Evolutionary conservation across 2,888 invertebrate species (phyloP).

Genomic region (Drosophila gaucha): DNA sequence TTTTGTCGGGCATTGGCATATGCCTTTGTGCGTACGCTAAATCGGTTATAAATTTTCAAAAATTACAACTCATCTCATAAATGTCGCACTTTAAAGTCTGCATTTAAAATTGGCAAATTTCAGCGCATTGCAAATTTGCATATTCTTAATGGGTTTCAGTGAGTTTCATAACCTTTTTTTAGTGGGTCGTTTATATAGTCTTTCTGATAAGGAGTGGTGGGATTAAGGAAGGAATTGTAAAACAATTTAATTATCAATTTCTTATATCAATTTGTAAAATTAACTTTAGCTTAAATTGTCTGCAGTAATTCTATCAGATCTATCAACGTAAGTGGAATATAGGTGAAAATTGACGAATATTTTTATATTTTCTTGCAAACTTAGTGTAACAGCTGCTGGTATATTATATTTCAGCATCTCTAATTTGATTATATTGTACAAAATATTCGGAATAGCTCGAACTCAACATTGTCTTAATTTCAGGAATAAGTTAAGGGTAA

Average conservation of each 20-base stretch:
- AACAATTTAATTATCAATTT: background rate
- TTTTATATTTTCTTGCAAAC: no score
- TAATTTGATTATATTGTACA: no score
- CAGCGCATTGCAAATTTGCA: slow-evolving; percentile 15
- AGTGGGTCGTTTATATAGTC: slow-evolving; percentile 4
- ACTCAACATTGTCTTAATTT: no score
- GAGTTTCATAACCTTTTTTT: background rate
- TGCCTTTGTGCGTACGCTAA: slow-evolving; percentile 50
- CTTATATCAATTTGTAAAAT: background rate
- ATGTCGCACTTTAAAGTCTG: slow-evolving; percentile 48
- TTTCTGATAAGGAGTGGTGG: background rate
- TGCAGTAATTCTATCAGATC: no score
- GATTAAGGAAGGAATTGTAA: background rate
- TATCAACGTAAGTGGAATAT: no score
- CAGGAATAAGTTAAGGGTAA: no score
- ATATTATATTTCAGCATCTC: no score
- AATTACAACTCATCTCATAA: slow-evolving; percentile 58
- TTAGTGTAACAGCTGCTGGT: no score
- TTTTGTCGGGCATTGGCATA: slow-evolving; percentile 39
- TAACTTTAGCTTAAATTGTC: no score
- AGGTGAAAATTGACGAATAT: no score
- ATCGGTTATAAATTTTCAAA: slow-evolving; percentile 46
- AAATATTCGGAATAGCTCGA: no score
- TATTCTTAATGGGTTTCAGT: slow-evolving; percentile 12
- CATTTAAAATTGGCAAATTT: slow-evolving; percentile 44